Percentiles rank a stretch among this genome's conserved stretches.
Conservation (phyloP, 2,797 vertebrate genomes). For the Onychomys leucogaster region DNA sequence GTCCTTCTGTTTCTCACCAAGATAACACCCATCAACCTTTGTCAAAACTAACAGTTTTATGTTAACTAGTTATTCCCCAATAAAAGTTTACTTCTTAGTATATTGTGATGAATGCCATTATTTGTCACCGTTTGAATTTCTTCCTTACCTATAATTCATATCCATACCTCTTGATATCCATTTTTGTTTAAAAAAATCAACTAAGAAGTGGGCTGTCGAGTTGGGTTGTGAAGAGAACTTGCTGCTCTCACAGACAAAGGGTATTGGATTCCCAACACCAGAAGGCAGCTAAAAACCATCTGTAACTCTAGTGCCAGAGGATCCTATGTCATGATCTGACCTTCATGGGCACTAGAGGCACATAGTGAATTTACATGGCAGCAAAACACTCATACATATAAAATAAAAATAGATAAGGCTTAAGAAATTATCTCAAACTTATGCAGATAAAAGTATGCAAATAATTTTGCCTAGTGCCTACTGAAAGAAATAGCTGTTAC, state of each 20-base stretch:
- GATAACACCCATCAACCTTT: background rate
- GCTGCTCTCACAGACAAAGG: too few relatives aligned
- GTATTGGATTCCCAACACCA: background rate
- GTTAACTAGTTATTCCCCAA: background rate
- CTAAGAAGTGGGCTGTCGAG: too few relatives aligned
- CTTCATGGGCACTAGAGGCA: too few relatives aligned
- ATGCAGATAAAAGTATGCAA: background rate
- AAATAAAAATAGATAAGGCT: background rate
- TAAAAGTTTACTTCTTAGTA: background rate
- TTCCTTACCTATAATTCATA: background rate
- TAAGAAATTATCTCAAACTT: background rate
- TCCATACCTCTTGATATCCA: too few relatives aligned
- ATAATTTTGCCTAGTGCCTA: background rate
- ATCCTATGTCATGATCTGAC: background rate
- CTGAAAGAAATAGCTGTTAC: background rate
- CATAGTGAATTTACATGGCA: background rate
- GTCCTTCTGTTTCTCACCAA: background rate
- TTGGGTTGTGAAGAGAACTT: too few relatives aligned
- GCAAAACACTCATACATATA: background rate
- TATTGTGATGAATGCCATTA: background rate
- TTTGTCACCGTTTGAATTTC: background rate
- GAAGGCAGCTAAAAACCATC: background rate
- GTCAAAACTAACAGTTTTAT: too few relatives aligned
- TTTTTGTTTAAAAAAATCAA: background rate
- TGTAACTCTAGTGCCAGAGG: background rate